Conservation (phyloP, 2,113 vertebrate species). For the Plestiodon gilberti region DNA sequence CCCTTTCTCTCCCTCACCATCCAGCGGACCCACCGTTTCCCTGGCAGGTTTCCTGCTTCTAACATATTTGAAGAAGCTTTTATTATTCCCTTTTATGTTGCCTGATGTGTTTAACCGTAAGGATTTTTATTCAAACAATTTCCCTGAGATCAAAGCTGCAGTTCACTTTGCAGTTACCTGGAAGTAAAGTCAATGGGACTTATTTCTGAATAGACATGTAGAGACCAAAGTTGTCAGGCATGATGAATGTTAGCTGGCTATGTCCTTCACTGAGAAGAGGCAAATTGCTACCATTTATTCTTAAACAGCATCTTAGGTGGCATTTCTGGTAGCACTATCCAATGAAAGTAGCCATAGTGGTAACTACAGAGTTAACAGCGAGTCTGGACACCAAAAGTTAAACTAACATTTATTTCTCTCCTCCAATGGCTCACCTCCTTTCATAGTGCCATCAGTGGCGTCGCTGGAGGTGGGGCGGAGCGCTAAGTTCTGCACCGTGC, state of each 20-base stretch:
- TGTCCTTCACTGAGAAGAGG: not conserved
- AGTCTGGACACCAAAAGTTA: too few species aligned
- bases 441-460: too few species aligned
- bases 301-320: not conserved
- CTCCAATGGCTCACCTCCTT: too few species aligned
- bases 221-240: not conserved
- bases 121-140: not conserved
- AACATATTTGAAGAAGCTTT: too few species aligned
- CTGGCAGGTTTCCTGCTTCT: too few species aligned
- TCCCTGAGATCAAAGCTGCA: not conserved
- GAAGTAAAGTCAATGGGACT: not conserved
- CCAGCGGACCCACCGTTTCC: too few species aligned
- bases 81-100: too few species aligned
- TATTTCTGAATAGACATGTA: not conserved
- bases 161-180: not conserved
- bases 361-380: too few species aligned
- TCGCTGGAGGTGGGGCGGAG: too few species aligned
- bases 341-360: not conserved
- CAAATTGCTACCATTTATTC: not conserved
- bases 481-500: too few species aligned
- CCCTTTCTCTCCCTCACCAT: too few species aligned
- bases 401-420: too few species aligned
- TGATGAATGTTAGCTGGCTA: not conserved
- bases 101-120: not conserved
- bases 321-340: not conserved